Evolutionary conservation across 2,113 vertebrate genomes (phyloP).

Genomic region (Paraplagusia blochii): DNA sequence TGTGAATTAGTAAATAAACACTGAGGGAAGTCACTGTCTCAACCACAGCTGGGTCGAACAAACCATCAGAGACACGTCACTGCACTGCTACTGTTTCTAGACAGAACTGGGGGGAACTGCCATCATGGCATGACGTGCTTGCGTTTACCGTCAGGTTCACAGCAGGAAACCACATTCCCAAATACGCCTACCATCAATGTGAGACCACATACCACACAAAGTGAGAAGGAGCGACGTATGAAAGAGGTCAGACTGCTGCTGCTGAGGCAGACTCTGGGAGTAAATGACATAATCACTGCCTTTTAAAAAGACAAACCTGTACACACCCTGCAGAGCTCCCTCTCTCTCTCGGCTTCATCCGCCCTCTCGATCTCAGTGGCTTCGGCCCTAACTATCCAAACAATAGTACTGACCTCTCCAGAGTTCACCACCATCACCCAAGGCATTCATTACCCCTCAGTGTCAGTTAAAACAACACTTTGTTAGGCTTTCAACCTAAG

Average conservation of each 20-base stretch:
- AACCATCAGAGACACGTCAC: slow-evolving; percentile 3
- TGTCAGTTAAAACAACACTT: slow-evolving; percentile 30
- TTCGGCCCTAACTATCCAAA: slow-evolving; percentile 53
- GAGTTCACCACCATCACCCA: slow-evolving; percentile 35
- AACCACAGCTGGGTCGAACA: slow-evolving; percentile 1
- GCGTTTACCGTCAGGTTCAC: slow-evolving; percentile 41
- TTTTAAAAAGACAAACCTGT: slow-evolving; percentile 60
- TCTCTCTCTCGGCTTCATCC: slow-evolving; percentile 15
- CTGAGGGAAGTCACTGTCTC: slow-evolving; percentile 16
- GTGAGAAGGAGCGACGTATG: slow-evolving; percentile 31
- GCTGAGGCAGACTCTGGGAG: slow-evolving; percentile 51
- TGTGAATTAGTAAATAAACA: not conserved
- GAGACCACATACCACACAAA: slow-evolving; percentile 53
- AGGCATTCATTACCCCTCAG: slow-evolving; percentile 24
- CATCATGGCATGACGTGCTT: slow-evolving; percentile 40
- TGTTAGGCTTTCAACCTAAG: slow-evolving; percentile 15
- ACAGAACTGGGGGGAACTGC: slow-evolving; percentile 22
- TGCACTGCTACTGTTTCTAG: slow-evolving; percentile 8
- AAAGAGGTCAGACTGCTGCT: slow-evolving; percentile 47
- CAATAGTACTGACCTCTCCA: slow-evolving; percentile 25
- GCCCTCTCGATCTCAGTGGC: slow-evolving; percentile 24
- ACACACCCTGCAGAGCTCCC: slow-evolving; percentile 26
- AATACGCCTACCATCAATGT: slow-evolving; percentile 46
- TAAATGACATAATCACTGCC: slow-evolving; percentile 71
- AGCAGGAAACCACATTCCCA: slow-evolving; percentile 59